Base-by-base conservation (phyloP, 2,113 vertebrate genomes). In the Geothlypis trichas region DNA sequence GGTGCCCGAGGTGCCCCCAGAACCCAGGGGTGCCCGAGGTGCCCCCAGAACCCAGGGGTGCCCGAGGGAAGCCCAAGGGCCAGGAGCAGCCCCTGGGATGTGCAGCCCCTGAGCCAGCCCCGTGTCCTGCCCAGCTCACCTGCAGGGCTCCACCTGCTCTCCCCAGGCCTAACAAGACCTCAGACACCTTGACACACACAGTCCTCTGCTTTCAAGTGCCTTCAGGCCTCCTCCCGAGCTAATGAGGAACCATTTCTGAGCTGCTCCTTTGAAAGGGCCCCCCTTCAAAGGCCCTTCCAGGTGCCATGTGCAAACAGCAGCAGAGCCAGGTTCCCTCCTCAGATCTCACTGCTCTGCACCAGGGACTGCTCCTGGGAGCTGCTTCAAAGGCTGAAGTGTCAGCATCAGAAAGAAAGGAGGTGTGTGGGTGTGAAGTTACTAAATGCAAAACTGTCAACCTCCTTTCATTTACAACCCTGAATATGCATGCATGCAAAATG, bases 391-490 rank as follows among this genome's bases (percentile, higher is more conserved):
- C 96, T 97, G 83, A 94, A 96, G 93, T 97, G 96, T 98, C 97
- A 98, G 96, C 96, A 97, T 88, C 94, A 96, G 97, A 97, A 95
- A 95, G 91, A 94, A 96, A 84, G 97, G 94, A 97, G 94, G 95
- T 95, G 94, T 86, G 97, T 98, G 96, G 95, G 97, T 94, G 96
- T 96, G 91, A 97, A 97, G 96, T 94, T 98, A 97, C 97, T 97
- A 97, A 97, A 98, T 96, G 97, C 96, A 97, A 97, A 97, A 95
- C 96, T 97, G 97, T 97, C 98, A 98, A 71, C 97, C 94, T 97
- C 95, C 96, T 98, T 98, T 97, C 97, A 96, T 96, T 98, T 98
- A 96, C 95, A 97, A 95, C 87, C 87, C 95, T 95, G 95, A 97
- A 97, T 98, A 97, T 98, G 97, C 95, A 98, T 96, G 79, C 91